phyloP scores from a whole-genome alignment of 2,888 invertebrate genomes.

The Timema cristinae region DNA sequence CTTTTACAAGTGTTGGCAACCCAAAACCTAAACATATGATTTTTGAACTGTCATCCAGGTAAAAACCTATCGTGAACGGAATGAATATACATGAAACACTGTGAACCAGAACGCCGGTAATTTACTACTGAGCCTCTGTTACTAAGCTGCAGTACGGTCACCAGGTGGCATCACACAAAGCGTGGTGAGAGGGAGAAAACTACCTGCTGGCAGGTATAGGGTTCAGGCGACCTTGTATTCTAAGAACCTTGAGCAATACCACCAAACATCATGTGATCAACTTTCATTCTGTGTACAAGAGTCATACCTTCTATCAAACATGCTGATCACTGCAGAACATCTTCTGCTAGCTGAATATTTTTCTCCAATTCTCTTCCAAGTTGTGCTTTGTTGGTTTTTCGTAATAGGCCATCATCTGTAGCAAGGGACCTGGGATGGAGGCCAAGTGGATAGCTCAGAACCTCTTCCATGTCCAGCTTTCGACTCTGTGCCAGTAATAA shows the following conservation, averaged over 20 bases:
- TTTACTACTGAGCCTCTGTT: too few species aligned
- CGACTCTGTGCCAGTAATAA: background rate
- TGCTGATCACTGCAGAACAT: background rate
- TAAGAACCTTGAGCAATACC: background rate
- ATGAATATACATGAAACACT: too few species aligned
- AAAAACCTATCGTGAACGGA: too few species aligned
- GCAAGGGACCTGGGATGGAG: background rate
- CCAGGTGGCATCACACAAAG: too few species aligned
- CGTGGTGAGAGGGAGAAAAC: too few species aligned
- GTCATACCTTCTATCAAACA: background rate
- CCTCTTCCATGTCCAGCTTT: constrained; percentile 1
- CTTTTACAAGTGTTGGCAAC: too few species aligned
- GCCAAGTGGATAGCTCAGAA: background rate
- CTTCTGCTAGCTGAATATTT: background rate
- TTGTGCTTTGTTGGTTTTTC: constrained; percentile 12
- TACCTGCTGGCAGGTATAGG: too few species aligned
- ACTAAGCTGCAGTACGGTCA: too few species aligned
- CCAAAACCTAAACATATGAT: too few species aligned
- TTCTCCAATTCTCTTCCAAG: background rate
- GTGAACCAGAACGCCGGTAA: too few species aligned
- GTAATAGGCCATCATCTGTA: background rate
- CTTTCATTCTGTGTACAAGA: background rate
- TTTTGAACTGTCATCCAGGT: too few species aligned
- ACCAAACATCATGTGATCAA: background rate
- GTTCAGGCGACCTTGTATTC: too few species aligned